Conservation (phyloP, 2,113 vertebrate genomes). For the Thryonomys swinderianus region DNA sequence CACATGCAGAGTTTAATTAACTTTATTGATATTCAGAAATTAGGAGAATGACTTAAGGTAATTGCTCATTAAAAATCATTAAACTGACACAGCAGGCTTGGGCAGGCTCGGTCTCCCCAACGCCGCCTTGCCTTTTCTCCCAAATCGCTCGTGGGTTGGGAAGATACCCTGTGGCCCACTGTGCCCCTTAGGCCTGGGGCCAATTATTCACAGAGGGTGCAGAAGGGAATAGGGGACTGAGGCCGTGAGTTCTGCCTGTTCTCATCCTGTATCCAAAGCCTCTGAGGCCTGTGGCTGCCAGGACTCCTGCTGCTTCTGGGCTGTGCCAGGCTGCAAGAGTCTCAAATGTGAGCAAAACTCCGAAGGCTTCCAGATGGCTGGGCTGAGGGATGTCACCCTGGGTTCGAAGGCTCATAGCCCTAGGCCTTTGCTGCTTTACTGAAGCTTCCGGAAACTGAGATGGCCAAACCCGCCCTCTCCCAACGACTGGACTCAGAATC, state of each 20-base stretch:
- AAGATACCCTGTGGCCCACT: background rate
- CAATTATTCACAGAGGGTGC: background rate
- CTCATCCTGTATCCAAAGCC: background rate
- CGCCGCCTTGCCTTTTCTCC: background rate
- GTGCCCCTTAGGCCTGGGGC: background rate
- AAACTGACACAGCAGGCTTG: slow-evolving; percentile 86
- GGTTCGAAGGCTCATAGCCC: background rate
- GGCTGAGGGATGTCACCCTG: background rate
- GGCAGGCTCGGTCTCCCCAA: background rate
- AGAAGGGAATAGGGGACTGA: background rate
- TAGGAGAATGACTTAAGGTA: slow-evolving; percentile 90
- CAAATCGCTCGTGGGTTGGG: background rate
- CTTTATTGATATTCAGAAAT: slow-evolving; percentile 94
- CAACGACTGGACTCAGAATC: background rate
- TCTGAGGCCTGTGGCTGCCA: background rate
- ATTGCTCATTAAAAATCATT: slow-evolving; percentile 92
- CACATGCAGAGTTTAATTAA: slow-evolving; percentile 91
- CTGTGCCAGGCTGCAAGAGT: background rate
- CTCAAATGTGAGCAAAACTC: slow-evolving; percentile 11
- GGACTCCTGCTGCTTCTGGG: background rate
- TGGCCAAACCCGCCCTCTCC: background rate
- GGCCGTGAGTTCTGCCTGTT: background rate
- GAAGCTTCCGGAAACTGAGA: background rate
- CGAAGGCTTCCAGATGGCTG: background rate
- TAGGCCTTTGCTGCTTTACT: background rate